phyloP scores from a whole-genome alignment of 2,888 invertebrate species.

The Trichacis sp. region DNA sequence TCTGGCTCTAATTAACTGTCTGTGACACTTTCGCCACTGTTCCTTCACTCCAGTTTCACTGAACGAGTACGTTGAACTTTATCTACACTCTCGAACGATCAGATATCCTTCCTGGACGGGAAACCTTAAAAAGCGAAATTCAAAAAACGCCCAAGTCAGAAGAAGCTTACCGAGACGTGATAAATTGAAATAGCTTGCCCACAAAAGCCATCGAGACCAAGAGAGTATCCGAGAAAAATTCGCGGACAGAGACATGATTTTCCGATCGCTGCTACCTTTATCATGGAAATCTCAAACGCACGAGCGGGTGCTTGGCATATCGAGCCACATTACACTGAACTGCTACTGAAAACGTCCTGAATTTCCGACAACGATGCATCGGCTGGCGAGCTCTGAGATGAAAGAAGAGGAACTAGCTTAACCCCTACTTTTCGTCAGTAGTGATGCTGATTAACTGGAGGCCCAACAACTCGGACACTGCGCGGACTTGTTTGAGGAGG shows the following conservation, averaged over 20 bases:
- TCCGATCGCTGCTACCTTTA: neutral
- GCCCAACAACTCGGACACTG: too few relatives aligned
- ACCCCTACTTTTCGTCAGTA: constrained; percentile 14
- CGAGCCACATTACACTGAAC: constrained; percentile 15
- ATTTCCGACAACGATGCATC: constrained; percentile 24
- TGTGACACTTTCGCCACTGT: constrained; percentile 24
- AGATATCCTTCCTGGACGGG: too few relatives aligned
- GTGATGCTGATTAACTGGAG: too few relatives aligned
- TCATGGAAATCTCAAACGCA: too few relatives aligned
- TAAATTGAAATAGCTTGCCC: constrained; percentile 47
- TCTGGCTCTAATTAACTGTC: constrained; percentile 33
- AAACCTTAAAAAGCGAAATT: too few relatives aligned
- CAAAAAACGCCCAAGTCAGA: too few relatives aligned
- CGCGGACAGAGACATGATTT: constrained; percentile 25
- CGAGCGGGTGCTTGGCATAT: constrained; percentile 28
- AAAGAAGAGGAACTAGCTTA: constrained; percentile 25
- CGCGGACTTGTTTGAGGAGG: too few relatives aligned
- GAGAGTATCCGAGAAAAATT: constrained; percentile 36
- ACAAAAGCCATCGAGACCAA: constrained; percentile 49
- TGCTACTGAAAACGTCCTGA: constrained; percentile 28
- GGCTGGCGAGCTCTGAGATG: constrained; percentile 23
- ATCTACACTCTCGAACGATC: too few relatives aligned
- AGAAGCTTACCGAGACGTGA: constrained; percentile 53
- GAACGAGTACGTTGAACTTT: too few relatives aligned
- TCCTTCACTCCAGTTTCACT: constrained; percentile 18